phyloP scores from a whole-genome alignment of 2,888 invertebrate genomes.

The Apamea epomidion region DNA sequence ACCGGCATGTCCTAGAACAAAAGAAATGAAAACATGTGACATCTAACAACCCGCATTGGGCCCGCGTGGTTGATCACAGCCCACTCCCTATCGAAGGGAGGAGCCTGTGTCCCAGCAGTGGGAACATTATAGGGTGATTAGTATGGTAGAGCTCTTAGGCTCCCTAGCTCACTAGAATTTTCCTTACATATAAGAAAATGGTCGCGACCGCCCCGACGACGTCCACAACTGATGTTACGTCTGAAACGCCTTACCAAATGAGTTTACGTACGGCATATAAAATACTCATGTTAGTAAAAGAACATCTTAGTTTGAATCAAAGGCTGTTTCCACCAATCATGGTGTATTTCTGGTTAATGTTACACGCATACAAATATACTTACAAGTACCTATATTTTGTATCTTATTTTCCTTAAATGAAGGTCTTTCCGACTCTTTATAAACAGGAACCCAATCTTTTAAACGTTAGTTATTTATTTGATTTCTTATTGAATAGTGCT shows the following conservation, averaged over 20 bases:
- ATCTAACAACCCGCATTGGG: neutral
- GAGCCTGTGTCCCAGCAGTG: neutral
- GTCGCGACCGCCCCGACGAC: too few species aligned
- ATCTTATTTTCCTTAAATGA: slow-evolving; percentile 29
- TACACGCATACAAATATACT: slow-evolving; percentile 30
- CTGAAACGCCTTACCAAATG: neutral
- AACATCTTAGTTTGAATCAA: neutral
- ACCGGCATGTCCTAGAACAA: neutral
- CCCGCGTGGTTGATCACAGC: neutral
- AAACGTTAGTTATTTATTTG: slow-evolving; percentile 43
- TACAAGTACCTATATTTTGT: slow-evolving; percentile 14
- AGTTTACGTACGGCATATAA: neutral
- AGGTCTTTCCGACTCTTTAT: slow-evolving; percentile 51
- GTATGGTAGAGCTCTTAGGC: neutral
- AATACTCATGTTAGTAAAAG: neutral
- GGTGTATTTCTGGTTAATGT: slow-evolving; percentile 21
- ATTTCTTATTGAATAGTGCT: slow-evolving; percentile 25
- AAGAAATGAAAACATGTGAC: neutral
- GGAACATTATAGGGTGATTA: neutral
- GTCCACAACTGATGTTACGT: neutral
- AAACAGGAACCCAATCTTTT: slow-evolving; percentile 26
- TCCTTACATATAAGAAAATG: too few species aligned
- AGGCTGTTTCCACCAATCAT: slow-evolving; percentile 1
- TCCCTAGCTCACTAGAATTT: neutral
- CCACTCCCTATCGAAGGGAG: neutral